These are phyloP conservation scores for Drosophila repleta DNA, from an alignment of 1,140 invertebrate species.

Conservation along the genomic window DNA sequence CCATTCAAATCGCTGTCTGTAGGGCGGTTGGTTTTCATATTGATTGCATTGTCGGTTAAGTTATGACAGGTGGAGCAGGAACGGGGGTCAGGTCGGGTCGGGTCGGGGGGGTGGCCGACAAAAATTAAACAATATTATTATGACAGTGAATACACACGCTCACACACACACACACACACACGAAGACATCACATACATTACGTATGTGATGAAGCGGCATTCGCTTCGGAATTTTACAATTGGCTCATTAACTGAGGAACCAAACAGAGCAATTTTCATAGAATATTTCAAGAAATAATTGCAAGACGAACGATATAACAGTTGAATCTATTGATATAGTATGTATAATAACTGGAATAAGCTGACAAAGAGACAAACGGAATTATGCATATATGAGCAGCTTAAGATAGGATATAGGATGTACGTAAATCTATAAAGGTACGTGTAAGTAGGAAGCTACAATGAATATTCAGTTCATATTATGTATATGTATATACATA, in stretches of 20 bases:
- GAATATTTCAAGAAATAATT: not conserved
- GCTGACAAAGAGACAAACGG: no score
- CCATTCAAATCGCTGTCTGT: not conserved
- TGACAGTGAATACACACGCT: slow-evolving; percentile 2
- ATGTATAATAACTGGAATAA: no score
- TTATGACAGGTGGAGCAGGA: not conserved
- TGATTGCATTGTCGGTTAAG: slow-evolving; percentile 3
- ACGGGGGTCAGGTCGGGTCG: no score
- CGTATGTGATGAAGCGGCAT: not conserved
- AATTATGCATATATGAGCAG: no score
- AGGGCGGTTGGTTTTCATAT: not conserved
- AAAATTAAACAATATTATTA: slow-evolving; percentile 10
- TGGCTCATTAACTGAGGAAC: not conserved
- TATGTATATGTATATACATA: no score
- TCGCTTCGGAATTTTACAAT: not conserved
- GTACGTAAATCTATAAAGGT: no score
- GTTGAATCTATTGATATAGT: no score
- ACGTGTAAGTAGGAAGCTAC: no score
- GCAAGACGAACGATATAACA: not conserved
- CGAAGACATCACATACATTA: not conserved
- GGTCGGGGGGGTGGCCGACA: not conserved
- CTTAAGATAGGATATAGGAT: no score
- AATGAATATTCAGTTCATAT: no score
- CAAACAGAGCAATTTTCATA: not conserved
- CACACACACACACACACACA: not conserved